Conservation (phyloP, 2,888 invertebrate species). For the Idaea dimidiata region DNA sequence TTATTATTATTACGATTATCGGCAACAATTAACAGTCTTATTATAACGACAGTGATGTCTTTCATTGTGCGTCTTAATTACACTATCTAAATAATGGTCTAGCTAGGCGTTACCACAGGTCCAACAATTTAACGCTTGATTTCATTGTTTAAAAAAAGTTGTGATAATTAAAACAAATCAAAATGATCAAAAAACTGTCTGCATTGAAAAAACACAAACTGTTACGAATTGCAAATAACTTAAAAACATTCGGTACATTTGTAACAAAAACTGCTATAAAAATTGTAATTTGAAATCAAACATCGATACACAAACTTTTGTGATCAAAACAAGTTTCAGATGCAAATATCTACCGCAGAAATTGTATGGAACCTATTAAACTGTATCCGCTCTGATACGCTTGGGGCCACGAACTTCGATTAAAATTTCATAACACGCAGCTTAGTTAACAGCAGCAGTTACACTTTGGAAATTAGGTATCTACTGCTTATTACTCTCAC, state of each 20-base stretch:
- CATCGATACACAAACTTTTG: slow-evolving; percentile 26
- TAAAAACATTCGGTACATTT: slow-evolving; percentile 15
- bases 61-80: too few species aligned
- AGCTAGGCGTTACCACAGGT: background rate
- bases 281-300: slow-evolving; percentile 29
- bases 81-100: too few species aligned
- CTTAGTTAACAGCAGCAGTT: slow-evolving; percentile 52
- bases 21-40: too few species aligned
- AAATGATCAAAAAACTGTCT: slow-evolving; percentile 36
- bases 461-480: slow-evolving; percentile 55
- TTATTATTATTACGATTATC: too few species aligned
- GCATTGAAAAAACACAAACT: slow-evolving; percentile 21
- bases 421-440: slow-evolving; percentile 73
- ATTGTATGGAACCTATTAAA: slow-evolving; percentile 41
- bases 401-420: slow-evolving; percentile 70
- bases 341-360: slow-evolving; percentile 41
- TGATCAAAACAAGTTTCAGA: slow-evolving; percentile 30
- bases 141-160: background rate
- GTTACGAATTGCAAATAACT: slow-evolving; percentile 23
- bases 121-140: background rate
- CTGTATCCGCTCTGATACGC: slow-evolving; percentile 50
- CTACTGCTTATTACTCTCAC: background rate
- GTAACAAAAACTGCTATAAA: slow-evolving; percentile 25
- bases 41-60: too few species aligned
- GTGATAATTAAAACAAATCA: background rate